Conservation (phyloP, 2,113 vertebrate species). For the Excalfactoria chinensis region DNA sequence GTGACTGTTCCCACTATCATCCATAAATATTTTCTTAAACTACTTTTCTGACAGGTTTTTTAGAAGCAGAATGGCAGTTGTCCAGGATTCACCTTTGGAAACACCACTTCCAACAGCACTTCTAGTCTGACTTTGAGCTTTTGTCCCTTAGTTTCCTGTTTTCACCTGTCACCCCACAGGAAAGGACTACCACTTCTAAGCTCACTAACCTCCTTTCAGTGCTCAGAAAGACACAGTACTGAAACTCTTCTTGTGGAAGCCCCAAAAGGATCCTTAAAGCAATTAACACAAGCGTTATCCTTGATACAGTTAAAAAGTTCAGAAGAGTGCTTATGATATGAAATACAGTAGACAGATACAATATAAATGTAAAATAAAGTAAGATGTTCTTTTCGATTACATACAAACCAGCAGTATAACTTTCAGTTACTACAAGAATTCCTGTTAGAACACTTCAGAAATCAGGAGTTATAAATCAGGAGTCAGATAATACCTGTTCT, state of each 20-base stretch:
- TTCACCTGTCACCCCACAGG: background rate
- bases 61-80: background rate
- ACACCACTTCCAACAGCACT: background rate
- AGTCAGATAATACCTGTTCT: background rate
- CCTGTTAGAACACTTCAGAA: background rate
- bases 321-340: background rate
- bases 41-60: background rate
- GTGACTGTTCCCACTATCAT: background rate
- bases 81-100: background rate
- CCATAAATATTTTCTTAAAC: background rate
- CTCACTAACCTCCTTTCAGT: background rate
- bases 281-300: background rate
- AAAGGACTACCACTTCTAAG: background rate
- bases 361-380: background rate
- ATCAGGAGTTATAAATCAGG: background rate
- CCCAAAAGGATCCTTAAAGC: background rate
- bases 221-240: background rate
- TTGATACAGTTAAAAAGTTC: background rate
- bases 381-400: background rate
- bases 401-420: background rate
- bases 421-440: background rate
- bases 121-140: background rate
- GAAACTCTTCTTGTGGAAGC: background rate
- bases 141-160: background rate
- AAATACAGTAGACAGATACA: background rate